phyloP scores from a whole-genome alignment of 2,113 vertebrate genomes.

The Notiomystis cincta region DNA sequence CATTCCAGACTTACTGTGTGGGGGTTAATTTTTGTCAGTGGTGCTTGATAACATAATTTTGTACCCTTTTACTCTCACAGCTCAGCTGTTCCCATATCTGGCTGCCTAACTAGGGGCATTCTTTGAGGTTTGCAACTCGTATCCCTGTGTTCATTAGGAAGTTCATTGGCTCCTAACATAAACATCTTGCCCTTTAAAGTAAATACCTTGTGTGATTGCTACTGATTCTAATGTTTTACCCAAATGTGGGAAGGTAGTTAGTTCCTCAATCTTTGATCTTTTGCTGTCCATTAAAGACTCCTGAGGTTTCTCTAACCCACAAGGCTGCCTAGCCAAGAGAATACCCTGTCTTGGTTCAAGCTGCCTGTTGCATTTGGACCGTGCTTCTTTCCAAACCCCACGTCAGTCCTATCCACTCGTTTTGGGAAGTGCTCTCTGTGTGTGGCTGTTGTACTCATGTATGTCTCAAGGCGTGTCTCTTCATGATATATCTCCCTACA shows the following conservation, averaged over 20 bases:
- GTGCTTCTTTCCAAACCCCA: neutral
- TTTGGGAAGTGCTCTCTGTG: neutral
- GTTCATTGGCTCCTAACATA: neutral
- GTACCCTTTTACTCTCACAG: neutral
- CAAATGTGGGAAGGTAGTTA: neutral
- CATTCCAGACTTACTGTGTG: neutral
- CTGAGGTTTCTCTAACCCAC: neutral
- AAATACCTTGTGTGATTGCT: neutral
- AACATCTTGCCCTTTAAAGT: neutral
- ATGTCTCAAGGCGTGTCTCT: neutral
- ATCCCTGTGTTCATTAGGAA: fast-evolving
- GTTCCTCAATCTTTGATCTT: neutral
- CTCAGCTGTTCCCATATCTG: neutral
- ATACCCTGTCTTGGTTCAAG: neutral
- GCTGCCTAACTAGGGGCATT: neutral
- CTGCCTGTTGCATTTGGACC: neutral
- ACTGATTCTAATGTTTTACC: neutral
- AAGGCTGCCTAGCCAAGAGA: neutral
- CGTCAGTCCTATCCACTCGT: neutral
- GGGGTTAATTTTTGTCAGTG: neutral
- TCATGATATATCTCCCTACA: neutral
- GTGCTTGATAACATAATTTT: neutral
- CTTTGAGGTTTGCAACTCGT: neutral
- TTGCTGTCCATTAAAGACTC: neutral
- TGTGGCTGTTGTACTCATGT: neutral